Base-by-base conservation (phyloP, 2,797 vertebrate genomes). In the Spizella passerina region DNA sequence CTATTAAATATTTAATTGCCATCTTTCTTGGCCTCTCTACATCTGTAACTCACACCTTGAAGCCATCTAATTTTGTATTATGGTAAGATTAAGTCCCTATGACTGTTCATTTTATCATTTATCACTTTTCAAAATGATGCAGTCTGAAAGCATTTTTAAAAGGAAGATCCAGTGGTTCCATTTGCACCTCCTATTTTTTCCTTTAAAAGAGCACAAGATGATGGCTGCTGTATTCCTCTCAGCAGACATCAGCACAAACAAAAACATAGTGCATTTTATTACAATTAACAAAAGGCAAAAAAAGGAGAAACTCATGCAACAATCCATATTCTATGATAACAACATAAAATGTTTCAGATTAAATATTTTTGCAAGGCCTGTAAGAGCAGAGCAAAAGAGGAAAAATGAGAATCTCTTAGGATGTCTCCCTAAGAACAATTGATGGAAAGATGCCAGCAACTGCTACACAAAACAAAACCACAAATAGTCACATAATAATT, bases 1-100 rank as follows among this genome's bases (percentile, higher is more conserved):
- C 92, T 97, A 96, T 98, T 97, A 98, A 98, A 98, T 98, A 98
- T 97, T 98, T 98, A 98, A 95, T 91, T 91, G 86, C 84, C 96
- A 83, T 82, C 70, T 97, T 98, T 98, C 94, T 97, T 98, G 96
- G 95, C 96, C 96, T 95, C 94, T 96, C 79, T 91, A 92, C 30
- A 57, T 97, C 95, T 93, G 88, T 97, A 98, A 98, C 94, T 98
- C 95, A 96, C 95, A 96, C 96, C 93, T 97, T 97, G 95, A 90
- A 97, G 50, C 66, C 22, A 80, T 20, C 17, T 82, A 59, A 46
- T 92, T 94, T 87, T 63, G 21, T 64, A 56, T 53, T 59, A n/a
- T 10, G 32, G 66, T 79, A 88, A 89, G 34, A 94, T 41, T 63
- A 88, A 79, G 21, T 59, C 57, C 13, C 69, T 72, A 46, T 46